Base-by-base conservation (phyloP, 92 coral and sea anemone species). In the Muricea muricata region DNA sequence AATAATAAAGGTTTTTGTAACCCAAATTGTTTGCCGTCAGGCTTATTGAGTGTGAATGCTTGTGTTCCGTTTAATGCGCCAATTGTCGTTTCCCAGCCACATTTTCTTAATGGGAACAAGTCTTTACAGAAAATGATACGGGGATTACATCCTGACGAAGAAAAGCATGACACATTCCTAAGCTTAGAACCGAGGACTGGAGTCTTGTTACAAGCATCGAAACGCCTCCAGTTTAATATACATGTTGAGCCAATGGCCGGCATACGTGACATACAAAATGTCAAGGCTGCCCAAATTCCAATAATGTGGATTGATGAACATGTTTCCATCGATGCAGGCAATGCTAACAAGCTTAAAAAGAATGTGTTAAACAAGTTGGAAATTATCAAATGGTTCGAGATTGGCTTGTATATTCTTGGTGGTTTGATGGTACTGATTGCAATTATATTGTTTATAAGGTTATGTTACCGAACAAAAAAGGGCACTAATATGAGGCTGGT, bases 1-100 rank as follows among this genome's bases (percentile, higher is more conserved):
- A 87, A 95, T 52, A 95, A 95, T 30, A 23, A 52, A 66, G 98
- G 93, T 29, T 95, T 93, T 87, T 95, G 98, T 55, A 83, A 92
- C 0, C 85, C 37, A 63, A 86, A 85, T 48, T 95, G 98, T 47
- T 92, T 90, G 56, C 97, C 96, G 0, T 82, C 94, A 63, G 98
- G 98, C 6, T 88, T 95, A 29, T 73, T 95, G 21, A 97, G 94
- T 75, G 65, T 95, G 5, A 85, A 93, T 37, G 94, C 94, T 29
- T 95, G 98, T 69, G 95, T 90, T 60, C 92, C 94, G 0, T 77
- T 95, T 47, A 26, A 87, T 4, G 75, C 94, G 54, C 98, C 98
- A 17, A 78, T 95, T 11, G 92, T 95, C 69, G 79, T 85, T 12
- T 95, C 98, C 24, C 92, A 97, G 7, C 98, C 98, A 33, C 98